Evolutionary conservation across 2,888 invertebrate genomes (phyloP).

Genomic region (Trimorus sp.): DNA sequence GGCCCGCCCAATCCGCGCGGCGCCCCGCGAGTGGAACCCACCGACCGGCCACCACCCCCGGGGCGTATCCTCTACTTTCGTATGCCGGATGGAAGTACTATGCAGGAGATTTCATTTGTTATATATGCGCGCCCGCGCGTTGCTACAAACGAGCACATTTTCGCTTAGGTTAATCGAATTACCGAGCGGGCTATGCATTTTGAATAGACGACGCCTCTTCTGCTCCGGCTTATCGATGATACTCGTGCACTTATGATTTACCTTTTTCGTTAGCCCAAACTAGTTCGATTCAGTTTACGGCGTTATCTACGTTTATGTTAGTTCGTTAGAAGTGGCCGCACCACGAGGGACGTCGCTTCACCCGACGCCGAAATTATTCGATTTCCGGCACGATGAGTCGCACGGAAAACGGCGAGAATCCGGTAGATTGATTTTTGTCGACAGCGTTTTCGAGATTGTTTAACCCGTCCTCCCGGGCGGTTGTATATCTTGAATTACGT

Average conservation of each 20-base stretch:
- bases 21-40: constrained; percentile 63
- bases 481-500: neutral
- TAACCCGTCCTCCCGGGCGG: too few species aligned
- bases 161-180: constrained; percentile 81
- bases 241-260: constrained; percentile 58
- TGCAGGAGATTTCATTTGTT: constrained; percentile 81
- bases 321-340: neutral
- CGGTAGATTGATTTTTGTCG: too few species aligned
- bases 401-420: too few species aligned
- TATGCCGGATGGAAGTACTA: constrained; percentile 81
- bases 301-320: constrained; percentile 30
- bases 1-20: constrained; percentile 66
- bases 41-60: constrained; percentile 72
- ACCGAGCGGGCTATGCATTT: constrained; percentile 78
- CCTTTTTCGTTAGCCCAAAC: constrained; percentile 44
- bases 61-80: constrained; percentile 79
- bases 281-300: constrained; percentile 50
- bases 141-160: constrained; percentile 80
- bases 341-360: too few species aligned
- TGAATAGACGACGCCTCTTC: constrained; percentile 74
- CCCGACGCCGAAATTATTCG: too few species aligned
- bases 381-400: too few species aligned
- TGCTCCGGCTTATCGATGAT: constrained; percentile 65
- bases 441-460: too few species aligned
- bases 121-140: constrained; percentile 74